Evolutionary conservation across 2,888 invertebrate species (phyloP).

Genomic region (Ophioninae sp.): DNA sequence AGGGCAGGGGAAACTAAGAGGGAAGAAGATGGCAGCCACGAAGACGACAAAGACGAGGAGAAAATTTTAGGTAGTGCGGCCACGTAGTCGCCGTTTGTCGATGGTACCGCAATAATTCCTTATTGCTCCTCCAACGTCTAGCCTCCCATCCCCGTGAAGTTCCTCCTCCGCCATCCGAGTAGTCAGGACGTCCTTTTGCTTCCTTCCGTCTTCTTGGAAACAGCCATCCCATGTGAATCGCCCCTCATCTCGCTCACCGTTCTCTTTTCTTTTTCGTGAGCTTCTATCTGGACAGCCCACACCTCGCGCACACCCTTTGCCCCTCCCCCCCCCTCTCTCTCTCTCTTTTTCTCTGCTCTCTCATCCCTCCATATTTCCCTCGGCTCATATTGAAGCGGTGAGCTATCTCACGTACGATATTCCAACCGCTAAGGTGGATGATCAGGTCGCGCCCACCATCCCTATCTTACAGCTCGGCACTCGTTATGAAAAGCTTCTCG

Average conservation of each 20-base stretch:
- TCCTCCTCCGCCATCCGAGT: slow-evolving; percentile 69
- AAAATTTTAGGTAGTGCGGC: slow-evolving; percentile 77
- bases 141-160: slow-evolving; percentile 67
- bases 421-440: slow-evolving; percentile 52
- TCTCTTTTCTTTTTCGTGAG: slow-evolving; percentile 41
- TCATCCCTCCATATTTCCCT: slow-evolving; percentile 63
- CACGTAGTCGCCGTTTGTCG: slow-evolving; percentile 81
- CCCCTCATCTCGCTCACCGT: slow-evolving; percentile 53
- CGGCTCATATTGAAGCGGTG: slow-evolving; percentile 50
- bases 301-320: slow-evolving; percentile 39
- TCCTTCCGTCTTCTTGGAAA: slow-evolving; percentile 61
- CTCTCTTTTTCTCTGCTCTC: slow-evolving; percentile 58
- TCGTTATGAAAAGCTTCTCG: slow-evolving; percentile 62
- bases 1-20: slow-evolving; percentile 51
- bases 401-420: slow-evolving; percentile 66
- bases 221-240: slow-evolving; percentile 56
- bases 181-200: slow-evolving; percentile 67
- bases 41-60: slow-evolving; percentile 62
- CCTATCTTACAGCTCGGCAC: slow-evolving; percentile 55
- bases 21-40: slow-evolving; percentile 56
- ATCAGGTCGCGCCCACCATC: slow-evolving; percentile 44
- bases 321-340: slow-evolving; percentile 62
- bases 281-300: slow-evolving; percentile 31
- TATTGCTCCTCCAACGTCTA: slow-evolving; percentile 78
- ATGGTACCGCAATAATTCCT: slow-evolving; percentile 81